Evolutionary conservation across 1,140 invertebrate genomes (phyloP), one percentile per base, ranked within the genome.

Genomic region (Oedothorax gibbosus): DNA sequence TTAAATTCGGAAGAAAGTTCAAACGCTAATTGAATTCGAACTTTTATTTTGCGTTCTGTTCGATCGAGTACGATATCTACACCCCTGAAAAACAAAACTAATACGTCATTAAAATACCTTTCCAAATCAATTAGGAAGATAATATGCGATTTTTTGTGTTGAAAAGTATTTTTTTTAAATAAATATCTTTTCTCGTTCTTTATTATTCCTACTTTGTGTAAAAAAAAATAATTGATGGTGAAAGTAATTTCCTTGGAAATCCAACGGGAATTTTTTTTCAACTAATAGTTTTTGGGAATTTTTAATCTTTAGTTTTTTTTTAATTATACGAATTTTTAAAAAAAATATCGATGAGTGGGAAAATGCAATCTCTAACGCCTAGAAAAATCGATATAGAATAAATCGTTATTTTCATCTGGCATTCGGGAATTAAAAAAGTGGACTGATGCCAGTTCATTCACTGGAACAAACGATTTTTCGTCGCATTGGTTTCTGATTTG

Each of bases 321-420:
- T 66, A 54, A 66, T 14, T 14, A 65, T 56, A 14, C 20, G 35
- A 35, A 2, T 35, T 35, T 35, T 35, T 35, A 35, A 35, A 35
- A 35, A 35, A 35, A 35, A 35, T 35, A 5, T n/a, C n/a, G 68
- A 79, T 68, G 62, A 79, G 64, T 21, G 21, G 64, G 50, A 60
- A 64, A 77, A 77, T 18, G 57, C 60, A 75, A 49, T 65, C 57
- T 68, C 21, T 77, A 64, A 35, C 62, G 56, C 77, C 54, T 0
- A 2, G 20, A 53, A 35, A 62, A 68, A 66, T 79, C 77, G 75
- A 77, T 77, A 77, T 20, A 54, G 75, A 77, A 77, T 65, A 77
- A 77, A 77, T 77, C 75, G 75, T 77, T 77, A 77, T 77, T 77
- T 77, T 77, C 75, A 77, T 62, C 75, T 77, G 75, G 62, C 75